These are phyloP conservation scores for Chiridota heheva DNA, from an alignment of 35 echinoderm and acorn worm genomes.

Conservation along the genomic window DNA sequence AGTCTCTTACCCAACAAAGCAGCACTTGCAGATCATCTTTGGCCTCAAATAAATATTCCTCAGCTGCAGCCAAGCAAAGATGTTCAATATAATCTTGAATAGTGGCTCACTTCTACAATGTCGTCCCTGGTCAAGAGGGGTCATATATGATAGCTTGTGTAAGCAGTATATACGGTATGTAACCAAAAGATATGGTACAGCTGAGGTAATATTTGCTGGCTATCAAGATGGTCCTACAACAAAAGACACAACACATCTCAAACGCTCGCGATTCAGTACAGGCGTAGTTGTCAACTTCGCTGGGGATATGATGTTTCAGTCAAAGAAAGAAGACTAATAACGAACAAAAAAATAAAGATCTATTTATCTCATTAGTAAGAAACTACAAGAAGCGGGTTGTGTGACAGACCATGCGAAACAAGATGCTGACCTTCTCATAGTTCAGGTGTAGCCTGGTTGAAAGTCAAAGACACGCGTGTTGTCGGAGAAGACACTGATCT, in stretches of 20 bases:
- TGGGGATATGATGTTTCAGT: constrained; percentile 9
- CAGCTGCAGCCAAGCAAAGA: too few relatives aligned
- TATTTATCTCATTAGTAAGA: constrained; percentile 1
- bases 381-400: not conserved
- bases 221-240: constrained; percentile 34
- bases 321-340: constrained; percentile 3
- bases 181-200: constrained; percentile 7
- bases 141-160: constrained; percentile 15
- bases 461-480: not conserved
- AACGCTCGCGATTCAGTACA: constrained; percentile 16
- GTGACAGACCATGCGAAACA: constrained; percentile 7
- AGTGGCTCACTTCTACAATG: constrained; percentile 31
- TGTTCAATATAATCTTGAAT: constrained; percentile 19
- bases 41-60: not conserved
- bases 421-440: constrained; percentile 45
- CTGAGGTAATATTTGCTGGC: constrained; percentile 38
- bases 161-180: constrained; percentile 35
- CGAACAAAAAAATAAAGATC: constrained; percentile 21
- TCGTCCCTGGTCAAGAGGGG: constrained; percentile 12
- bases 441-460: not conserved
- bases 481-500: constrained; percentile 48
- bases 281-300: constrained; percentile 12
- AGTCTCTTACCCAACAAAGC: too few relatives aligned
- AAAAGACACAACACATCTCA: constrained; percentile 29
- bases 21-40: too few relatives aligned